Percentiles rank a stretch among this genome's conserved stretches.
Evolutionary conservation across 2,888 invertebrate genomes (phyloP).

Genomic region (Coenonympha glycerion): DNA sequence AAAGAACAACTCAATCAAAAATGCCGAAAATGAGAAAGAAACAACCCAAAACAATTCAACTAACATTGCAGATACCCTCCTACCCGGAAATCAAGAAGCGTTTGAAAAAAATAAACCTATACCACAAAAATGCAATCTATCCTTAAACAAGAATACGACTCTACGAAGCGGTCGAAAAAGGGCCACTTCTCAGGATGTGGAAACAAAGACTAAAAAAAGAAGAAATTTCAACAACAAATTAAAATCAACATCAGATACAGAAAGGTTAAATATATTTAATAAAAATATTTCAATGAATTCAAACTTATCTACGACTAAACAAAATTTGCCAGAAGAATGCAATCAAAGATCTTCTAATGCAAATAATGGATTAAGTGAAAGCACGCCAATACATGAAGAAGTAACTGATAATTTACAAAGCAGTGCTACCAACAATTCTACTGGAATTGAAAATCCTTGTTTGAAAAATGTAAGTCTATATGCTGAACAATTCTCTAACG

Average conservation of each 20-base stretch:
- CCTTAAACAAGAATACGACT: constrained; percentile 4
- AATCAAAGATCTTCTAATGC: constrained; percentile 2
- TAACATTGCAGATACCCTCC: constrained; percentile 44
- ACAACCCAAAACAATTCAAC: constrained; percentile 35
- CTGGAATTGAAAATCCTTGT: constrained; percentile 45
- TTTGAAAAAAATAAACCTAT: constrained; percentile 31
- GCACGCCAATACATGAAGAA: constrained; percentile 17
- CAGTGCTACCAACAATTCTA: constrained; percentile 16
- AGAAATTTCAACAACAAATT: constrained; percentile 10
- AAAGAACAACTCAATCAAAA: constrained; percentile 2
- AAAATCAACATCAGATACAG: constrained; percentile 20
- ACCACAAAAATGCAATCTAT: neutral
- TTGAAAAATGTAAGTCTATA: constrained; percentile 56
- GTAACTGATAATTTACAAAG: constrained; percentile 20
- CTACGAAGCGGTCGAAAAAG: constrained; percentile 21
- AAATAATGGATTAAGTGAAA: constrained; percentile 26
- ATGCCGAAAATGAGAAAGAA: constrained; percentile 13
- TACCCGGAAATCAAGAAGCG: constrained; percentile 65
- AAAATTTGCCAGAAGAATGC: constrained; percentile 3
- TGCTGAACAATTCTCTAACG: constrained; percentile 46
- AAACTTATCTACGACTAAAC: constrained; percentile 1
- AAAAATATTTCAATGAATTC: neutral
- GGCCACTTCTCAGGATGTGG: constrained; percentile 22
- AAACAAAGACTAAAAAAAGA: constrained; percentile 17
- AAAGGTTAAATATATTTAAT: constrained; percentile 1